phyloP scores from a whole-genome alignment of 2,113 vertebrate species.

The Pluvianellus socialis region DNA sequence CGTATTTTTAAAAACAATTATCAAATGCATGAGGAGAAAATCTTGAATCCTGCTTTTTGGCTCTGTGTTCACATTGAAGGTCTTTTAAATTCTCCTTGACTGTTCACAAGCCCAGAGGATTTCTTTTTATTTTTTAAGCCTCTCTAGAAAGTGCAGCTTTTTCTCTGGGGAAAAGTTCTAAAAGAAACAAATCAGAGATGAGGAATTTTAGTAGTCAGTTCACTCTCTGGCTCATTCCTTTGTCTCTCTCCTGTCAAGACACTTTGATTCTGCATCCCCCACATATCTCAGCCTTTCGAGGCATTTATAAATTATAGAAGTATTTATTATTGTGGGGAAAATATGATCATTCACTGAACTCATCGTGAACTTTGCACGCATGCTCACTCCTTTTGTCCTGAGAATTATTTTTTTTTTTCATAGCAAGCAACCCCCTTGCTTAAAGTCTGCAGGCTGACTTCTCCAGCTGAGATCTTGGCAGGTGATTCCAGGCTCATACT shows the following conservation, averaged over 20 bases:
- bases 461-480: background rate
- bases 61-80: background rate
- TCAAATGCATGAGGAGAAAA: background rate
- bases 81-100: slow-evolving; percentile 11
- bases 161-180: slow-evolving; percentile 34
- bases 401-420: background rate
- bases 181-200: slow-evolving; percentile 48
- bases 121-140: slow-evolving; percentile 49
- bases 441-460: background rate
- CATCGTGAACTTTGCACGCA: slow-evolving; percentile 30
- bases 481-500: background rate
- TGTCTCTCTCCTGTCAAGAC: slow-evolving; percentile 49
- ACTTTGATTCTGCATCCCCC: slow-evolving; percentile 56
- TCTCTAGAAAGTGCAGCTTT: slow-evolving; percentile 45
- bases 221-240: slow-evolving; percentile 41
- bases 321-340: slow-evolving; percentile 65
- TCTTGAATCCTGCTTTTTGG: background rate
- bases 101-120: slow-evolving; percentile 40
- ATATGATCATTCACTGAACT: slow-evolving; percentile 61
- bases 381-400: background rate
- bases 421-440: background rate
- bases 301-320: slow-evolving; percentile 61
- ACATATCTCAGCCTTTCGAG: slow-evolving; percentile 30
- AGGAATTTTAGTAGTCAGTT: slow-evolving; percentile 59
- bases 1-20: background rate